Conservation (phyloP, 1,140 invertebrate genomes). For the Leptopilina boulardi region DNA sequence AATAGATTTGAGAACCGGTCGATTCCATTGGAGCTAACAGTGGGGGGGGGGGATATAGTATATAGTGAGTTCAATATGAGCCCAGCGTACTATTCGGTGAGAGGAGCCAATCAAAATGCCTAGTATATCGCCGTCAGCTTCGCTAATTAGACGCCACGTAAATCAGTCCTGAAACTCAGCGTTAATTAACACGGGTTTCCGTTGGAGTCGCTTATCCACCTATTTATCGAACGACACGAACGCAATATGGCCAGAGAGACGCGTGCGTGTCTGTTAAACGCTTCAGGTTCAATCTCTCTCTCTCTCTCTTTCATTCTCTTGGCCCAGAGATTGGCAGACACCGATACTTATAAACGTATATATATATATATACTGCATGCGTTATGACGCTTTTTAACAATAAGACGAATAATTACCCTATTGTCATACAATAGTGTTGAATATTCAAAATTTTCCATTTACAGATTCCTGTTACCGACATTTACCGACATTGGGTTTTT, state of each 20-base stretch:
- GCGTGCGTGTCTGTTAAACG: constrained; percentile 63
- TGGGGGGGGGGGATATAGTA: too few species aligned
- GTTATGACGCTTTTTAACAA: too few species aligned
- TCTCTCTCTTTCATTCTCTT: too few species aligned
- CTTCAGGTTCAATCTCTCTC: constrained; percentile 47
- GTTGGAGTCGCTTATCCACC: constrained; percentile 72
- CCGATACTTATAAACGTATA: constrained; percentile 49
- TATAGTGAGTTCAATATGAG: constrained; percentile 62
- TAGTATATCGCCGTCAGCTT: constrained; percentile 74
- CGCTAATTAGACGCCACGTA: constrained; percentile 76
- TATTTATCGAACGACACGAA: constrained; percentile 72
- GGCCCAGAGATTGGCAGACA: constrained; percentile 53
- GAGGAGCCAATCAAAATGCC: constrained; percentile 74
- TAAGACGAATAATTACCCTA: background rate
- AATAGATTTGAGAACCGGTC: too few species aligned
- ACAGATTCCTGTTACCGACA: too few species aligned
- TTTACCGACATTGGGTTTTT: too few species aligned
- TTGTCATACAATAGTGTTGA: background rate
- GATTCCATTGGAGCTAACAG: constrained; percentile 65
- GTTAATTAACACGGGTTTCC: constrained; percentile 75
- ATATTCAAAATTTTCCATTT: background rate
- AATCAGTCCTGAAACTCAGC: constrained; percentile 76
- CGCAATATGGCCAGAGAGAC: constrained; percentile 64
- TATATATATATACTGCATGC: too few species aligned
- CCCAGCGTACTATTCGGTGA: constrained; percentile 65